Evolutionary conservation across 2,113 vertebrate species (phyloP), one percentile per base, ranked within the genome.

Genomic region (Oceanodroma tethys): DNA sequence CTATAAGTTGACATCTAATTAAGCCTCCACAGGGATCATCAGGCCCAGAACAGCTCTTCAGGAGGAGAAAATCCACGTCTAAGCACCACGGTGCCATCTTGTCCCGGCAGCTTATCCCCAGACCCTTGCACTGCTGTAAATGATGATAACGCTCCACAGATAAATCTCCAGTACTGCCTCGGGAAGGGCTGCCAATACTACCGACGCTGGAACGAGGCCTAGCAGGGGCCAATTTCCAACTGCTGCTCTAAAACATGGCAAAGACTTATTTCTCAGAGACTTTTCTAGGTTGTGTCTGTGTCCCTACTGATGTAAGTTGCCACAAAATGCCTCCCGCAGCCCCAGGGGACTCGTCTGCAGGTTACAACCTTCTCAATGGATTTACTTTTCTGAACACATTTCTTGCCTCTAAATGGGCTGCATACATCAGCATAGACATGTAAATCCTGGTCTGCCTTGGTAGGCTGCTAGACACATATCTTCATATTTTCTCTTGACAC

Each of bases 1-100:
- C 85, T 88, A 1, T 68, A 53, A 95, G 83, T 3, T 95, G 94
- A 94, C 94, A 94, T 72, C 90, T 94, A 76, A 91, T 94, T 91
- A 96, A 96, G 60, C 93, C 88, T 92, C 91, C 67, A 47, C 47
- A 58, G 79, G 81, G 85, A 70, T 68, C 48, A 34, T 10, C 38
- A 13, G 52, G 91, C 59, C 53, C 84, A 67, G 88, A 83, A 40
- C 48, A 85, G 81, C 80, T 78, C 72, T 71, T 84, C 47, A 79
- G 88, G 88, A 81, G 76, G 68, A 93, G 86, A 75, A 95, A 96
- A 85, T 75, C 92, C 83, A 70, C 66, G 22, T 55, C 68, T 60
- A 58, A 94, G 67, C 48, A 56, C 83, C 36, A 10, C 1, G 4
- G 52, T 65, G 79, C 25, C 48, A 27, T 22, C 73, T 40, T 7